Base-by-base conservation (phyloP, 2,888 invertebrate genomes). In the Mycalesis mineus region DNA sequence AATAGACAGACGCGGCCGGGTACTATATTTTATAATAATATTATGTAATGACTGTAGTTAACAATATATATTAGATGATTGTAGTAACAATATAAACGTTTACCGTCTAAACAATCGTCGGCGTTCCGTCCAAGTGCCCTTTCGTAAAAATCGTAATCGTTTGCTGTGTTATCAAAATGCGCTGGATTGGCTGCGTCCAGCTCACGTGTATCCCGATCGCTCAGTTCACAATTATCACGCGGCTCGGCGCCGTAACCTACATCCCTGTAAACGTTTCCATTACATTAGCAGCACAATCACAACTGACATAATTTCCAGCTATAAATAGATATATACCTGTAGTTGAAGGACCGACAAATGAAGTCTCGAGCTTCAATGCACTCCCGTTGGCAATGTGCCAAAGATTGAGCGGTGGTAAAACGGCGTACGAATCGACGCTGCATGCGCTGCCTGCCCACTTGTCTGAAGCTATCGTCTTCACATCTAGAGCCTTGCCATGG, bases 91-190 rank as follows among this genome's bases (percentile, higher is more conserved):
- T n/a, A n/a, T n/a, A n/a, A n/a, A n/a, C 1, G 17, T 13, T 88
- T 91, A 96, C 96, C 97, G 83, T 97, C 97, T 69, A 97, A 91
- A 74, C 97, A 97, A 66, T 96, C 96, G 61, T 94, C 94, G 57
- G 91, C 91, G 65, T 93, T 93, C 60, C 95, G 91, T 36, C 94
- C 94, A 55, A 93, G 90, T 55, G 95, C 94, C 68, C 95, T 91
- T 80, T 97, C 96, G 70, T 96, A 96, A 77, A 95, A 97, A 74
- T 96, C 95, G 60, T 88, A 89, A 74, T 95, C 97, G 74, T 94
- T 96, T 28, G 95, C 95, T 0, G 92, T 93, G 37, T 92, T 93
- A 75, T 97, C 97, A 75, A 97, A 97, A 76, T 94, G 94, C 44
- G 94, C 92, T 0, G 96, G 95, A 84, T 96, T 96, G 53, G 94